phyloP scores from a whole-genome alignment of 1,140 invertebrate species.

The Papilio polyxenes region DNA sequence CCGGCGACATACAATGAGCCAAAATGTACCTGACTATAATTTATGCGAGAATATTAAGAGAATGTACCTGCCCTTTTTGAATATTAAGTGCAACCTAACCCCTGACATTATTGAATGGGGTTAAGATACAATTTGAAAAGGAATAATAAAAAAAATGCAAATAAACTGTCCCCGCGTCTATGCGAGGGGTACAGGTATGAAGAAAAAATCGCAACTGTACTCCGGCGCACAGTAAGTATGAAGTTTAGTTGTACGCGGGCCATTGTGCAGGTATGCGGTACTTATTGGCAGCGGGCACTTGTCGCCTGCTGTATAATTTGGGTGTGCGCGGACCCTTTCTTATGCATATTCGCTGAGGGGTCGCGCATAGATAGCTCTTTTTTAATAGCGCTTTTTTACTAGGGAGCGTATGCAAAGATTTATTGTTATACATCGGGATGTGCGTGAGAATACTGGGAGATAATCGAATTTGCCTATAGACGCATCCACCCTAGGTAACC shows the following conservation, averaged over 20 bases:
- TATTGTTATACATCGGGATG: constrained; percentile 71
- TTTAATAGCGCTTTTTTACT: constrained; percentile 78
- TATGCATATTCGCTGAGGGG: constrained; percentile 73
- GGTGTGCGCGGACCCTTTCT: constrained; percentile 71
- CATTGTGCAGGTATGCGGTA: constrained; percentile 48
- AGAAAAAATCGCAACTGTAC: constrained; percentile 71
- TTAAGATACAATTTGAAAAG: constrained; percentile 80
- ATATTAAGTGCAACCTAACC: constrained; percentile 82
- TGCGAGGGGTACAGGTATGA: constrained; percentile 70
- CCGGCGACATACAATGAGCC: constrained; percentile 72
- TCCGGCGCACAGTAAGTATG: constrained; percentile 55
- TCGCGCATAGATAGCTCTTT: constrained; percentile 74
- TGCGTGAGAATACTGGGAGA: constrained; percentile 76
- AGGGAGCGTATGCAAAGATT: constrained; percentile 77
- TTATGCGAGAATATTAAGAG: constrained; percentile 81
- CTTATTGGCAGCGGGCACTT: constrained; percentile 67
- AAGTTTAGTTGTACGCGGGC: constrained; percentile 53
- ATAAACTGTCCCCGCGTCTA: constrained; percentile 76
- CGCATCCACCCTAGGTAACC: constrained; percentile 69
- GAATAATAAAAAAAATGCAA: constrained; percentile 80
- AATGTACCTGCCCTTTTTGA: constrained; percentile 81
- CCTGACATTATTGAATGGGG: constrained; percentile 79
- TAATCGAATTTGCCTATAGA: constrained; percentile 80
- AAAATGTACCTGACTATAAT: constrained; percentile 82
- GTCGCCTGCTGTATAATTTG: constrained; percentile 79